These are phyloP conservation scores for Trachymyrmex septentrionalis DNA, from an alignment of 1,140 invertebrate species.

Conservation along the genomic window DNA sequence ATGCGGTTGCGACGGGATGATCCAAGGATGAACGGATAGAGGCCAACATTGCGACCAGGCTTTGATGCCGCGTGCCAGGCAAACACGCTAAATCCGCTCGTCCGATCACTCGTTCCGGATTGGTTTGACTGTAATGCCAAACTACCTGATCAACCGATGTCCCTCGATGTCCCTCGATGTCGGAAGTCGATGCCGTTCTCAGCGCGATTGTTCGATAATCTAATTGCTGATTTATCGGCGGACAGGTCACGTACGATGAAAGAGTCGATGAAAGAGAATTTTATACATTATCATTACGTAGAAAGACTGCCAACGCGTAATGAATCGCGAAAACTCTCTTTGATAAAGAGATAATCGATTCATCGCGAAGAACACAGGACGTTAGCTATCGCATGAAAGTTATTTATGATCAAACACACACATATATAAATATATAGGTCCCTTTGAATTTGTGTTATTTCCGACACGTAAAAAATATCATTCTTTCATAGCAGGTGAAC, in stretches of 20 bases:
- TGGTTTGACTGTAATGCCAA: constrained; percentile 49
- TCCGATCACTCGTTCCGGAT: constrained; percentile 71
- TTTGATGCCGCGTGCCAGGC: constrained; percentile 69
- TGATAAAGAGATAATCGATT: constrained; percentile 3
- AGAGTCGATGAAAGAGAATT: constrained; percentile 6
- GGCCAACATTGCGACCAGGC: constrained; percentile 63
- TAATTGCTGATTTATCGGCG: constrained; percentile 29
- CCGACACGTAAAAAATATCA: constrained; percentile 8
- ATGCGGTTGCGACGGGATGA: constrained; percentile 72
- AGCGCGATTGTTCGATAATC: constrained; percentile 37
- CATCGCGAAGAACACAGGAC: not conserved
- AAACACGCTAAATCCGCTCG: constrained; percentile 73
- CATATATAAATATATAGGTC: not conserved
- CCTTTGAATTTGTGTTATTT: constrained; percentile 15
- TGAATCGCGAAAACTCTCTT: not conserved
- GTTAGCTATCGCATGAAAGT: not conserved
- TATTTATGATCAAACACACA: constrained; percentile 1
- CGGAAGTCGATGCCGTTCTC: constrained; percentile 38
- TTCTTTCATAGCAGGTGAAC: constrained; percentile 17
- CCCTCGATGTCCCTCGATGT: not conserved
- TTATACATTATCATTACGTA: not conserved
- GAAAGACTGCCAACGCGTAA: not conserved
- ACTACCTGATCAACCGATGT: constrained; percentile 41
- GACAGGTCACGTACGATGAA: not conserved
- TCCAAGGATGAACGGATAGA: constrained; percentile 68